Conservation (phyloP, 1,140 invertebrate species). For the Lanistes nyassanus region DNA sequence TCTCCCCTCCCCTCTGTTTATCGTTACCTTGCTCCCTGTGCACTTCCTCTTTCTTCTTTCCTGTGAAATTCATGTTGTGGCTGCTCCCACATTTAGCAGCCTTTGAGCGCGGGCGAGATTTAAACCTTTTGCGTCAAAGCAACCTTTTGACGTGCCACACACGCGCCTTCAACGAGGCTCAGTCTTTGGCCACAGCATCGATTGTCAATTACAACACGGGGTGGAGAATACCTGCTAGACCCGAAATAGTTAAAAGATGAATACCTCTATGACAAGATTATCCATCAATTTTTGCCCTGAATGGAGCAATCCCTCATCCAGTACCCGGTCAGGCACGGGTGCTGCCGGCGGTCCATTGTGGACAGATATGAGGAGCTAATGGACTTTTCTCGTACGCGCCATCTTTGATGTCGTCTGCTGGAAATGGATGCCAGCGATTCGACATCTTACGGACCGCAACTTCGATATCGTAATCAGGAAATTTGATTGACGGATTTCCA, state of each 20-base stretch:
- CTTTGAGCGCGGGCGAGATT: neutral
- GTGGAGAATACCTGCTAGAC: neutral
- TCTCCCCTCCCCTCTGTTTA: neutral
- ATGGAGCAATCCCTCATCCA: slow-evolving; percentile 19
- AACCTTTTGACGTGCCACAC: slow-evolving; percentile 1
- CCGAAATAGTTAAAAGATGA: slow-evolving; percentile 20
- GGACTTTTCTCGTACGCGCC: slow-evolving; percentile 26
- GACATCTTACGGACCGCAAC: neutral
- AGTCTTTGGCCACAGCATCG: slow-evolving; percentile 6
- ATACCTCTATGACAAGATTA: slow-evolving; percentile 27
- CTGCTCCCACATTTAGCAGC: too few species aligned
- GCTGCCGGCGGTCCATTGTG: slow-evolving; percentile 12
- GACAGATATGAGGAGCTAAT: slow-evolving; percentile 25
- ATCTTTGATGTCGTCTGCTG: slow-evolving; percentile 22
- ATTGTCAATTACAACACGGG: slow-evolving; percentile 19
- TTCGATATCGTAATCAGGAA: slow-evolving; percentile 20
- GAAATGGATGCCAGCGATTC: slow-evolving; percentile 19
- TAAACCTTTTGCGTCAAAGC: slow-evolving; percentile 9
- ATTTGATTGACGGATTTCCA: slow-evolving; percentile 27
- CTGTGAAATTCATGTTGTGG: too few species aligned
- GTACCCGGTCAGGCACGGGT: slow-evolving; percentile 6
- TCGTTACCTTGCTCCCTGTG: neutral
- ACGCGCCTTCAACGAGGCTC: slow-evolving; percentile 1
- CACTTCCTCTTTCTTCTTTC: neutral
- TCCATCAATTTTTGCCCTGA: slow-evolving; percentile 20